Conservation (phyloP, 2,888 invertebrate genomes). For the Erannis defoliaria region DNA sequence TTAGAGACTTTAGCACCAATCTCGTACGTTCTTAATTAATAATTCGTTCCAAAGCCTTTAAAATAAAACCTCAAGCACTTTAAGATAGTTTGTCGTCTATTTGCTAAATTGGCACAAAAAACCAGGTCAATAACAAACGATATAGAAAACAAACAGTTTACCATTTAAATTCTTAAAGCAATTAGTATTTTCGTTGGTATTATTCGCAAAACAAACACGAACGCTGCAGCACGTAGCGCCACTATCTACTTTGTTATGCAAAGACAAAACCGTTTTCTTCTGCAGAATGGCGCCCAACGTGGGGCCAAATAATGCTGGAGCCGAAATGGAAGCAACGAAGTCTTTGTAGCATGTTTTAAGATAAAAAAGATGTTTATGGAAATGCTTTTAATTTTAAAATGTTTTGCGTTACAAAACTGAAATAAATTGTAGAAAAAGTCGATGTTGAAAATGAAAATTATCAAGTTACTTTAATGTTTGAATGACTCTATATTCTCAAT, state of each 20-base stretch:
- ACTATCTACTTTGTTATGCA: slow-evolving; percentile 16
- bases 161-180: slow-evolving; percentile 10
- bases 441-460: too few relatives aligned
- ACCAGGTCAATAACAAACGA: too few relatives aligned
- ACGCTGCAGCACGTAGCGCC: slow-evolving; percentile 16
- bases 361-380: background rate
- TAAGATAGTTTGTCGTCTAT: too few relatives aligned
- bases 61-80: too few relatives aligned
- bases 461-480: too few relatives aligned
- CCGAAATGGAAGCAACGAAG: slow-evolving; percentile 8
- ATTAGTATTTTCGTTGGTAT: slow-evolving; percentile 17
- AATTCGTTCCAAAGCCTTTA: too few relatives aligned
- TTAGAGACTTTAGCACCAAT: too few relatives aligned
- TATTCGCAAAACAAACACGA: slow-evolving; percentile 17
- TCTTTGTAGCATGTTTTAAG: background rate
- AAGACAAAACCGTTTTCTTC: slow-evolving; percentile 18
- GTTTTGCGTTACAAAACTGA: background rate
- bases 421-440: too few relatives aligned
- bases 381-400: background rate
- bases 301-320: slow-evolving; percentile 10
- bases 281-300: slow-evolving; percentile 21
- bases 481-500: too few relatives aligned
- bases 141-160: slow-evolving; percentile 1
- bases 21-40: too few relatives aligned
- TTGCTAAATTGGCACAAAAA: too few relatives aligned